These are phyloP conservation scores for Drosophila planitibia DNA, from an alignment of 2,888 invertebrate genomes.

Conservation along the genomic window DNA sequence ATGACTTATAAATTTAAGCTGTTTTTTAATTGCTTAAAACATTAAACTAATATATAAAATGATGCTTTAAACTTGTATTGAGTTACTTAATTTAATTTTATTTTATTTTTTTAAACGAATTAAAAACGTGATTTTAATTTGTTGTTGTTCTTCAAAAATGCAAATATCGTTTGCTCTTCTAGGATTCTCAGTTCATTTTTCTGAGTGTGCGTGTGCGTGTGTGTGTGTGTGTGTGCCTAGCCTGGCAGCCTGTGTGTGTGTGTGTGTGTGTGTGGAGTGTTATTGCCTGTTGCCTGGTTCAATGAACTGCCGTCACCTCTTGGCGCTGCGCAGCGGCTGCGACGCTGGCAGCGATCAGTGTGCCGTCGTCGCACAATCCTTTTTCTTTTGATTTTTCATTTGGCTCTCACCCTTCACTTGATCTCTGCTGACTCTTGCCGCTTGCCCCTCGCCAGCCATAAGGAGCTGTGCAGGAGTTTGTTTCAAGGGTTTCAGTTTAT, in stretches of 20 bases:
- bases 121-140: too few species aligned
- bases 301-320: constrained; percentile 79
- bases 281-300: constrained; percentile 64
- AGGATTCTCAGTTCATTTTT: background rate
- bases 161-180: background rate
- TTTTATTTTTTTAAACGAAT: background rate
- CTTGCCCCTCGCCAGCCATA: constrained; percentile 29
- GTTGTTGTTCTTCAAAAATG: too few species aligned
- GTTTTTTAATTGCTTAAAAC: background rate
- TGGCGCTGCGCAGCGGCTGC: constrained; percentile 65
- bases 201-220: constrained; percentile 33
- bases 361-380: constrained; percentile 62
- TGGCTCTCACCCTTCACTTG: constrained; percentile 74
- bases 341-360: constrained; percentile 31
- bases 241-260: constrained; percentile 26
- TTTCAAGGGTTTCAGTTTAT: constrained; percentile 70
- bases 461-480: constrained; percentile 69
- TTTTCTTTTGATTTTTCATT: constrained; percentile 73
- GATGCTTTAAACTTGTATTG: background rate
- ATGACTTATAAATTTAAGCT: background rate
- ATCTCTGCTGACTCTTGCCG: constrained; percentile 64
- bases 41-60: background rate
- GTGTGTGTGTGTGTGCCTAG: constrained; percentile 34
- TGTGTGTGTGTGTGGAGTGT: constrained; percentile 32
- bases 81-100: background rate